Percentiles rank a stretch among this genome's conserved stretches.
phyloP scores from a whole-genome alignment of 2,113 vertebrate genomes.

The Scartelaos histophorus region DNA sequence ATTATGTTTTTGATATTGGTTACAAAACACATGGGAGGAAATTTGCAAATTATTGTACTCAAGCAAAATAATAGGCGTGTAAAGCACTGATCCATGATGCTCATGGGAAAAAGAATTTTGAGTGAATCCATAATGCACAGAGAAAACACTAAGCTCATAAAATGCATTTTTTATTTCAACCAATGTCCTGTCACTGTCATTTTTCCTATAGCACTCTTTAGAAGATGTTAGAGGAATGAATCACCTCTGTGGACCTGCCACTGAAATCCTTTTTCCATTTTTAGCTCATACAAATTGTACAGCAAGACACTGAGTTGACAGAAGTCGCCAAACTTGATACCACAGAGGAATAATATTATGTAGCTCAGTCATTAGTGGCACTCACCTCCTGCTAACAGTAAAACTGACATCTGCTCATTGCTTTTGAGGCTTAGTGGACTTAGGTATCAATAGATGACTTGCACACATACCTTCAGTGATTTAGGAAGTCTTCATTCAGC shows the following conservation, averaged over 20 bases:
- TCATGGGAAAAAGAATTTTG: slow-evolving; percentile 42
- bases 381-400: not conserved
- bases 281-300: not conserved
- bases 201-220: slow-evolving; percentile 21
- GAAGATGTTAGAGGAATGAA: slow-evolving; percentile 12
- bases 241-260: slow-evolving; percentile 21
- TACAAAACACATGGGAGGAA: not conserved
- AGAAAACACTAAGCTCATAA: slow-evolving; percentile 14
- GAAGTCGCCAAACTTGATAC: not conserved
- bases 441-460: not conserved
- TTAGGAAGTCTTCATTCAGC: not conserved
- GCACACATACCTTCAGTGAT: not conserved
- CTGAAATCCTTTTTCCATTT: slow-evolving; percentile 9
- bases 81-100: slow-evolving; percentile 20
- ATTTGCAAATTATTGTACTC: not conserved
- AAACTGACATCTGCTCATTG: not conserved
- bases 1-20: no score
- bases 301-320: slow-evolving; percentile 2
- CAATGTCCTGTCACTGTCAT: slow-evolving; percentile 17
- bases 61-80: not conserved
- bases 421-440: not conserved
- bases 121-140: slow-evolving; percentile 8
- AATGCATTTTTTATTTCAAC: slow-evolving; percentile 36
- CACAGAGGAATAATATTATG: not conserved
- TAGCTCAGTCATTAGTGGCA: not conserved